These are phyloP conservation scores for Andrena marginata DNA, from an alignment of 2,888 invertebrate species.

Conservation along the genomic window DNA sequence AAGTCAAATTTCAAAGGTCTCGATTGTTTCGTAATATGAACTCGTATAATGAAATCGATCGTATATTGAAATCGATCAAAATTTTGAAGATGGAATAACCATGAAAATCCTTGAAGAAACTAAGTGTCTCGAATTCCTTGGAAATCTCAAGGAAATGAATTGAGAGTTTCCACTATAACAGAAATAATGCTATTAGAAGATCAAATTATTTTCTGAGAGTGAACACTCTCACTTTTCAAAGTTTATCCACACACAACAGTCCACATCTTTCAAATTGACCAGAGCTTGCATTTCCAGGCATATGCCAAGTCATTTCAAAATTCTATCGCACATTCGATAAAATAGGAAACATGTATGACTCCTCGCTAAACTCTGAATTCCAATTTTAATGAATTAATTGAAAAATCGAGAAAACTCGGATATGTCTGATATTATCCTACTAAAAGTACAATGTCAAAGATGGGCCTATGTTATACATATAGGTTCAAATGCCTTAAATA, in stretches of 20 bases:
- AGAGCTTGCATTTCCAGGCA: no score
- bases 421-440: no score
- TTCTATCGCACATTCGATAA: no score
- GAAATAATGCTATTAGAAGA: neutral
- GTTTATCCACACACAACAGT: no score
- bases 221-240: no score
- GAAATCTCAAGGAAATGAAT: neutral
- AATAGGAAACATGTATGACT: no score
- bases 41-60: neutral
- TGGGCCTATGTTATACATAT: neutral
- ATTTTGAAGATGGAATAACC: neutral
- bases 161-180: neutral
- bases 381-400: no score
- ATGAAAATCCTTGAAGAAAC: neutral
- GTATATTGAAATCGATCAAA: neutral
- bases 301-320: no score
- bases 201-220: no score
- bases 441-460: neutral
- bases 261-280: no score
- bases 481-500: neutral
- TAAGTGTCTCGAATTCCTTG: neutral
- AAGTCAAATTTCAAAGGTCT: neutral
- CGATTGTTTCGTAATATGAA: neutral
- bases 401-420: no score
- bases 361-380: no score